These are phyloP conservation scores for Australoheros facetus DNA, from an alignment of 2,797 vertebrate genomes.

Conservation along the genomic window DNA sequence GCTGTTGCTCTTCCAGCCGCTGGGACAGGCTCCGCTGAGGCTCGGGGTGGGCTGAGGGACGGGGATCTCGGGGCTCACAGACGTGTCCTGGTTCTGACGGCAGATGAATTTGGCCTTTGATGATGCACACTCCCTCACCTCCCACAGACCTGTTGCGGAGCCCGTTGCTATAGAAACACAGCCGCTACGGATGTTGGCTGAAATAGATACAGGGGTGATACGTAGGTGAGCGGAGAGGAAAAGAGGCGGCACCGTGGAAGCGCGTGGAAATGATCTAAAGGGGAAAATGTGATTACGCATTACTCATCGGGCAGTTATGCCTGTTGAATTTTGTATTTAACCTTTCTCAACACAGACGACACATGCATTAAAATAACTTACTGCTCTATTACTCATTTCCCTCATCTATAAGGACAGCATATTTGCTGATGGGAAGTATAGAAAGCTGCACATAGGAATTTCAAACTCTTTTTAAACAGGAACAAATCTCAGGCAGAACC, in stretches of 20 bases:
- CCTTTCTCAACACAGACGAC: neutral
- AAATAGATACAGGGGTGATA: constrained; percentile 66
- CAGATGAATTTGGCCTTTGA: constrained; percentile 94
- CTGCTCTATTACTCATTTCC: neutral
- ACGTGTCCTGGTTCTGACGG: constrained; percentile 87
- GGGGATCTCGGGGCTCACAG: constrained; percentile 85
- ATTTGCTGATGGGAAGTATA: neutral
- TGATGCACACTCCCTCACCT: constrained; percentile 89
- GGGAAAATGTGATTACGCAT: constrained; percentile 6
- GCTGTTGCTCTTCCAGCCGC: constrained; percentile 86
- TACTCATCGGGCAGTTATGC: neutral
- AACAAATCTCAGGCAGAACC: neutral
- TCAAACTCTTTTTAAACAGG: neutral
- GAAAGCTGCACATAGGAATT: neutral
- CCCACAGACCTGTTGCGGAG: constrained; percentile 91
- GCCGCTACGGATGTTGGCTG: constrained; percentile 76
- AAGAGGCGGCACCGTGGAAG: constrained; percentile 34
- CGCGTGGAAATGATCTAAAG: constrained; percentile 10
- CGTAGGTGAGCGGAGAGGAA: constrained; percentile 17
- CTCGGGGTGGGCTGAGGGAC: constrained; percentile 87
- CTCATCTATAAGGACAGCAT: neutral
- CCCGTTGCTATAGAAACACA: constrained; percentile 92
- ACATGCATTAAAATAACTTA: neutral
- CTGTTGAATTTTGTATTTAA: neutral
- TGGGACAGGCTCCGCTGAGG: constrained; percentile 86